Evolutionary conservation across 1,140 invertebrate species (phyloP).

Genomic region (Lerema accius): DNA sequence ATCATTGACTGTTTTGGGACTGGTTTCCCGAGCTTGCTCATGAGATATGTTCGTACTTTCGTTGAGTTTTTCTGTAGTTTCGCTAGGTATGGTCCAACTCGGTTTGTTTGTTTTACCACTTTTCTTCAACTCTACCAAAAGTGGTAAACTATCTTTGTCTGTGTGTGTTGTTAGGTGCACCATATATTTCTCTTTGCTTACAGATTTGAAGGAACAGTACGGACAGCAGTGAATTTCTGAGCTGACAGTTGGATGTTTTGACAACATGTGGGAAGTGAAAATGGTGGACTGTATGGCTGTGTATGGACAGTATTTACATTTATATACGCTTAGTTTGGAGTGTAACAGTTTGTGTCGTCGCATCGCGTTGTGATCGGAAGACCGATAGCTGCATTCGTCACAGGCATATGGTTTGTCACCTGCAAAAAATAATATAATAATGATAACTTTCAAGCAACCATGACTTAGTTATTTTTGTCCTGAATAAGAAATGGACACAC

Average conservation of each 20-base stretch:
- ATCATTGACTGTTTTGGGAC: conserved; percentile 55
- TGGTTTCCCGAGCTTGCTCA: conserved; percentile 48
- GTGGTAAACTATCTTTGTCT: conserved; percentile 67
- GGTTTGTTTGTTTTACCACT: conserved; percentile 55
- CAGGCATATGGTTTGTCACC: conserved; percentile 93
- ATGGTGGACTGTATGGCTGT: conserved; percentile 85
- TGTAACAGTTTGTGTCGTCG: conserved; percentile 91
- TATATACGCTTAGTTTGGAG: conserved; percentile 88
- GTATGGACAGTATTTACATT: conserved; percentile 88
- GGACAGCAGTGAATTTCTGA: conserved; percentile 81
- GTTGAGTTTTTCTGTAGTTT: conserved; percentile 44
- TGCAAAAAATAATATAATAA: conserved; percentile 75
- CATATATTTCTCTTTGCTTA: conserved; percentile 82
- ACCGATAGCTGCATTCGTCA: conserved; percentile 88
- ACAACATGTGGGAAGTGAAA: conserved; percentile 85
- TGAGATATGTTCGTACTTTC: conserved; percentile 38
- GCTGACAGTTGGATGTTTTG: conserved; percentile 82
- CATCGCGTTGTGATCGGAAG: conserved; percentile 92
- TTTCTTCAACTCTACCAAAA: conserved; percentile 66
- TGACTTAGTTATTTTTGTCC: too few relatives aligned
- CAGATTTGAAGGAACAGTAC: conserved; percentile 81
- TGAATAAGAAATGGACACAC: too few relatives aligned
- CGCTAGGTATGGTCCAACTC: conserved; percentile 73
- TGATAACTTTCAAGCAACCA: too few relatives aligned
- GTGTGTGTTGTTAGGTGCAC: conserved; percentile 71